phyloP scores from a whole-genome alignment of 2,113 vertebrate genomes.

The Climacteris rufus region DNA sequence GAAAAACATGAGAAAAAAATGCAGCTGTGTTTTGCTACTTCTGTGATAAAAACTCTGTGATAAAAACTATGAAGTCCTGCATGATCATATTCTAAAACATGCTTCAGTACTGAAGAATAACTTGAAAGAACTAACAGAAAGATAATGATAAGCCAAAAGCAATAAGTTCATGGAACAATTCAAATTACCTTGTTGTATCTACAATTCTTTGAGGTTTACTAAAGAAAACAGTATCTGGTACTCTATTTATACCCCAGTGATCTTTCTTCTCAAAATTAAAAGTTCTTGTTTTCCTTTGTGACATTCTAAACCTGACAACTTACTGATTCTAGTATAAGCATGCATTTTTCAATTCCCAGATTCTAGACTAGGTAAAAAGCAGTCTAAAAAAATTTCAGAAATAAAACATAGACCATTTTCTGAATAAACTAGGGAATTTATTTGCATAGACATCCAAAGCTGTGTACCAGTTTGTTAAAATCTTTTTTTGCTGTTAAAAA shows the following conservation, averaged over 20 bases:
- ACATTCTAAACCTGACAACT: background rate
- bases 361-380: background rate
- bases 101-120: background rate
- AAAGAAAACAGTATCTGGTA: background rate
- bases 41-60: background rate
- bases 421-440: background rate
- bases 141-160: background rate
- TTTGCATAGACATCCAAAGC: background rate
- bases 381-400: background rate
- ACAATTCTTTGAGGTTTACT: background rate
- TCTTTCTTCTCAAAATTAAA: background rate
- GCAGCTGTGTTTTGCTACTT: background rate
- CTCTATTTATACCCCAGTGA: background rate
- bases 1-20: background rate
- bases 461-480: background rate
- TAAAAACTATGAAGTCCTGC: background rate
- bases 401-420: background rate
- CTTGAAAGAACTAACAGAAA: background rate
- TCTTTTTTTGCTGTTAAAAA: background rate
- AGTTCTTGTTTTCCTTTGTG: background rate
- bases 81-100: background rate
- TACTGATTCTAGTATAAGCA: background rate
- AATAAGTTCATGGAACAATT: background rate
- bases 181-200: background rate
- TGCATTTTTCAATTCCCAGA: background rate